A percentile compares a stretch with the other conserved stretches of the same genome.
Evolutionary conservation across 2,888 invertebrate species (phyloP).

Genomic region (Drepanosiphum platanoidis): DNA sequence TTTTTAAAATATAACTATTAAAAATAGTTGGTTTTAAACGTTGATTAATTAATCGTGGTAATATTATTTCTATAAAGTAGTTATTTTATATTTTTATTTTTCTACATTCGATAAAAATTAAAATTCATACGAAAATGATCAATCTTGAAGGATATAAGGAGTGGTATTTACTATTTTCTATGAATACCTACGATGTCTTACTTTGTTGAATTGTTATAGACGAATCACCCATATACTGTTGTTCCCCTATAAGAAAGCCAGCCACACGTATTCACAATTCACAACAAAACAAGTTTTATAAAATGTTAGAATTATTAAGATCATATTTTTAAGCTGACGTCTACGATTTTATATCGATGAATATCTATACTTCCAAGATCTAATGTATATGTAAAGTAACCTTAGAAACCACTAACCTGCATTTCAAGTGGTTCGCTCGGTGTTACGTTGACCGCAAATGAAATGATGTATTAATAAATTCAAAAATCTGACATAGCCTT

Average conservation of each 20-base stretch:
- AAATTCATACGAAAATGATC: too few species aligned
- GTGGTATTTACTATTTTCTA: background rate
- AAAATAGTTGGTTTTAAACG: too few species aligned
- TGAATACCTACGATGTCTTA: too few species aligned
- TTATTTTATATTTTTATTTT: background rate
- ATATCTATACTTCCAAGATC: background rate
- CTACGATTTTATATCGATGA: constrained; percentile 9
- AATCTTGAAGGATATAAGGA: too few species aligned
- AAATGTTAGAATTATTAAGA: background rate
- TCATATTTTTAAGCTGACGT: background rate
- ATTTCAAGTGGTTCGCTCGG: background rate
- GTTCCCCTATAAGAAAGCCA: background rate
- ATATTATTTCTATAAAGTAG: too few species aligned
- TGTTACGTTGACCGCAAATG: constrained; percentile 3
- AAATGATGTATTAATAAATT: constrained; percentile 42
- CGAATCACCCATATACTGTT: background rate
- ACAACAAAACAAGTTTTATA: background rate
- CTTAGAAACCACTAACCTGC: background rate
- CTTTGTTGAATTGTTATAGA: background rate
- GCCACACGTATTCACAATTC: background rate
- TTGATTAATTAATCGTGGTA: too few species aligned
- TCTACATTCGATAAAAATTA: background rate
- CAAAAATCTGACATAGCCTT: constrained; percentile 24
- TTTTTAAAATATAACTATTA: too few species aligned
- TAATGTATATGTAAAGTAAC: constrained; percentile 4